A percentile compares a stretch with the other conserved stretches of the same genome.
Evolutionary conservation across 2,797 vertebrate species (phyloP).

Genomic region (Uromys caudimaculatus): DNA sequence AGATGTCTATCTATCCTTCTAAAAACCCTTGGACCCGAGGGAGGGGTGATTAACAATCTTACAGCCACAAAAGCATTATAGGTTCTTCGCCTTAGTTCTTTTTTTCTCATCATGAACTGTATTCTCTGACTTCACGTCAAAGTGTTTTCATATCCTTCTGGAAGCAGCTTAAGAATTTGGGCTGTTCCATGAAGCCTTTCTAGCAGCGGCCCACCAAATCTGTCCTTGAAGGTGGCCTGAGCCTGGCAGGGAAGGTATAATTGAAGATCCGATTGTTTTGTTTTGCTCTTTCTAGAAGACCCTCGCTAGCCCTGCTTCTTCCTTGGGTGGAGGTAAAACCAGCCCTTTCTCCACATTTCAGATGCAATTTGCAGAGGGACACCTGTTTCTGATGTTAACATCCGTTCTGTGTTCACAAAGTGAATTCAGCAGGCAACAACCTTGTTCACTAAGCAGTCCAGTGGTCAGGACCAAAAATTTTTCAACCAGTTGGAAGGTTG

Average conservation of each 20-base stretch:
- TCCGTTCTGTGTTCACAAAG: not conserved
- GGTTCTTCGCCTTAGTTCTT: not conserved
- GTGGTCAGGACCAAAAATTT: not conserved
- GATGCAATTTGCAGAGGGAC: constrained; percentile 13
- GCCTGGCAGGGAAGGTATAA: not conserved
- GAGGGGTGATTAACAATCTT: not conserved
- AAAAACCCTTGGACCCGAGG: not conserved
- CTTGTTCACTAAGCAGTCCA: not conserved
- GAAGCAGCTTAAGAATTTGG: constrained; percentile 9
- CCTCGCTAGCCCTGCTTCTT: not conserved
- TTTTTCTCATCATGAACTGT: not conserved
- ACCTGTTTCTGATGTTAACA: constrained; percentile 65
- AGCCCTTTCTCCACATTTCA: not conserved
- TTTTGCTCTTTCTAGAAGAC: constrained; percentile 5
- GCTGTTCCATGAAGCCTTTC: not conserved
- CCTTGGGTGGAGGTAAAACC: not conserved
- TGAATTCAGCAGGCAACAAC: not conserved
- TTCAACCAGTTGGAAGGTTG: not conserved
- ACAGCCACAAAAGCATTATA: not conserved
- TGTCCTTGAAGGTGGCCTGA: not conserved
- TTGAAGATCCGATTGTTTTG: not conserved
- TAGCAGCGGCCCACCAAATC: not conserved
- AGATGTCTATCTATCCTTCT: not conserved
- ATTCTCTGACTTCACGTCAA: not conserved
- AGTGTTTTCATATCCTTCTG: not conserved